Conservation (phyloP, 2,888 invertebrate species). For the Diachrysia chrysitis region DNA sequence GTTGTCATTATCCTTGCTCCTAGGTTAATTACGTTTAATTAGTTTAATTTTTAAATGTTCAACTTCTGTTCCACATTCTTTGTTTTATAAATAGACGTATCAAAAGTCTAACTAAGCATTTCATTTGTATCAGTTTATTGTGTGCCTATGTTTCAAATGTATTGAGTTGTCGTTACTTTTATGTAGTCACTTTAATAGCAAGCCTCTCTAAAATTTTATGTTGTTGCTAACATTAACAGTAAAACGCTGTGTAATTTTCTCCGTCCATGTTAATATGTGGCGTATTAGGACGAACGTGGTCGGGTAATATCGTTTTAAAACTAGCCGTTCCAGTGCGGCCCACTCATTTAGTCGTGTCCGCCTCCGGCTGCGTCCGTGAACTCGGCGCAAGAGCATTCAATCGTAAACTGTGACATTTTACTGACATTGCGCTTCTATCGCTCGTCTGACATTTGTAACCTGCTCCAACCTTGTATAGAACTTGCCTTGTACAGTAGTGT, state of each 20-base stretch:
- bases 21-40: conserved; percentile 1
- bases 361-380: conserved; percentile 71
- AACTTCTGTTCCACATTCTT: too few species aligned
- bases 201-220: conserved; percentile 32
- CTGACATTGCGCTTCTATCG: conserved; percentile 79
- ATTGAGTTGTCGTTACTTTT: conserved; percentile 30
- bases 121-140: conserved; percentile 3
- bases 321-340: conserved; percentile 54
- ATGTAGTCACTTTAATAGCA: conserved; percentile 24
- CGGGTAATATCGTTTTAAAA: conserved; percentile 56
- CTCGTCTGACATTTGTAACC: conserved; percentile 75
- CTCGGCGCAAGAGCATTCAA: conserved; percentile 75
- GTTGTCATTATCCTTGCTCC: conserved; percentile 35
- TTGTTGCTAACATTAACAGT: conserved; percentile 41
- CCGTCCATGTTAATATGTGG: conserved; percentile 47
- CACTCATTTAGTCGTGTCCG: conserved; percentile 52
- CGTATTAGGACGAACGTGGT: conserved; percentile 53
- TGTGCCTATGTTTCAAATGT: conserved; percentile 10
- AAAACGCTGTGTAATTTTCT: conserved; percentile 47
- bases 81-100: not conserved
- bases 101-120: not conserved
- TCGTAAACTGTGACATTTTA: conserved; percentile 85
- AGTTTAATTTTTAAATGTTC: too few species aligned
- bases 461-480: conserved; percentile 73
- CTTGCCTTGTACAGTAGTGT: conserved; percentile 62